phyloP scores from a whole-genome alignment of 2,113 vertebrate species.

The Rafetus swinhoei region DNA sequence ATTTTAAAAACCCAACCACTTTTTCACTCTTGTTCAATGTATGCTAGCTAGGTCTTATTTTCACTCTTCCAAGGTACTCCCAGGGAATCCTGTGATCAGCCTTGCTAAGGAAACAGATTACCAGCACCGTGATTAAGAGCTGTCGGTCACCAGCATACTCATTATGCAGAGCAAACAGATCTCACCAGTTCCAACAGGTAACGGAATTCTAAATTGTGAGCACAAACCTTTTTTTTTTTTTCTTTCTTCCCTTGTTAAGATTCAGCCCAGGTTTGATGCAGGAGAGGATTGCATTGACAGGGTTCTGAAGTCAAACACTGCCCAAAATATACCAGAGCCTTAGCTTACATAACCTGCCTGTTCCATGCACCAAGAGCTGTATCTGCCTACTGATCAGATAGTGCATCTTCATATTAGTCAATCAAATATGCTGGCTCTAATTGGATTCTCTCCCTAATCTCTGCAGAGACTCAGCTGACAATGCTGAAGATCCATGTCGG shows the following conservation, averaged over 20 bases:
- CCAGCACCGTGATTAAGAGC: background rate
- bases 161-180: background rate
- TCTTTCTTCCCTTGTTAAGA: background rate
- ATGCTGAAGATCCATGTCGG: background rate
- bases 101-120: constrained; percentile 1
- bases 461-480: background rate
- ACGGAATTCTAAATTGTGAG: background rate
- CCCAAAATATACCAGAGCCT: constrained; percentile 7
- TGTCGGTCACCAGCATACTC: background rate
- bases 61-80: background rate
- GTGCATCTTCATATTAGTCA: constrained; percentile 48
- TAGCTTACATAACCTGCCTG: constrained; percentile 21
- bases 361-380: background rate
- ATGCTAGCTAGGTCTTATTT: background rate
- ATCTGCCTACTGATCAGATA: background rate
- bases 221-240: background rate
- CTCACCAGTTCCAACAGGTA: background rate
- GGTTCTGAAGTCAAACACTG: background rate
- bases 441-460: background rate
- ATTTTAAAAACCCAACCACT: background rate
- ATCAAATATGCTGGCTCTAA: constrained; percentile 32
- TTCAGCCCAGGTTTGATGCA: background rate
- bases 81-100: background rate
- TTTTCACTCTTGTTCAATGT: background rate
- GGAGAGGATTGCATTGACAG: background rate